Conservation (phyloP, 2,888 invertebrate species). For the Nomada ferruginata region DNA sequence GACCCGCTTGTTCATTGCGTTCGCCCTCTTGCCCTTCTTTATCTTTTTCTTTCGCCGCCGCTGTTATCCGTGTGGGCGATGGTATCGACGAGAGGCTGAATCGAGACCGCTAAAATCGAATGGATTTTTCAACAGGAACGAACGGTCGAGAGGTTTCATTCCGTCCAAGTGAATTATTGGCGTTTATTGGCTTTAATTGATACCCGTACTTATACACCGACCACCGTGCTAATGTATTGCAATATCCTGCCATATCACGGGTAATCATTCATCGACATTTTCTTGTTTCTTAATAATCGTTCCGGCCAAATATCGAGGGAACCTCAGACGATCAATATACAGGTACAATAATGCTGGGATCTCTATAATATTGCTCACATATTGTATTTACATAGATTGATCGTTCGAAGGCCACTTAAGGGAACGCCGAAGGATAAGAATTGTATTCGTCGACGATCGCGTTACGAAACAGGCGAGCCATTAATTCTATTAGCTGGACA, state of each 20-base stretch:
- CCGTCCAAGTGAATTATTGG: conserved; percentile 22
- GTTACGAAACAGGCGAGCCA: conserved; percentile 29
- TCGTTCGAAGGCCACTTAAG: too few species aligned
- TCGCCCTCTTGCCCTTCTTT: conserved; percentile 8
- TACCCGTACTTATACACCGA: background rate
- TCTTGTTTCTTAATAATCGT: background rate
- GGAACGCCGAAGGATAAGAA: background rate
- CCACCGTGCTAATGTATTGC: background rate
- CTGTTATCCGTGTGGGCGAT: conserved; percentile 8
- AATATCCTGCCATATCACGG: background rate
- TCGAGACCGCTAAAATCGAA: conserved; percentile 18
- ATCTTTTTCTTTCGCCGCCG: conserved; percentile 12
- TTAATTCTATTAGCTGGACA: conserved; percentile 54
- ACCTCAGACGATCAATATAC: background rate
- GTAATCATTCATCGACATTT: background rate
- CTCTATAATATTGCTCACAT: too few species aligned
- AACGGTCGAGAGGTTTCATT: conserved; percentile 12
- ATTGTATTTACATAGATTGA: too few species aligned
- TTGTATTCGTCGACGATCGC: background rate
- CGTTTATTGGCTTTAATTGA: conserved; percentile 46
- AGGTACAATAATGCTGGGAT: too few species aligned
- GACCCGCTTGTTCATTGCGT: background rate
- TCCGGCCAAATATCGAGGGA: background rate
- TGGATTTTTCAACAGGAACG: conserved; percentile 1
- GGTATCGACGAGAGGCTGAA: conserved; percentile 17